Evolutionary conservation across 2,888 invertebrate genomes (phyloP), one percentile per base, ranked within the genome.

Genomic region (Ectobius pallidus): DNA sequence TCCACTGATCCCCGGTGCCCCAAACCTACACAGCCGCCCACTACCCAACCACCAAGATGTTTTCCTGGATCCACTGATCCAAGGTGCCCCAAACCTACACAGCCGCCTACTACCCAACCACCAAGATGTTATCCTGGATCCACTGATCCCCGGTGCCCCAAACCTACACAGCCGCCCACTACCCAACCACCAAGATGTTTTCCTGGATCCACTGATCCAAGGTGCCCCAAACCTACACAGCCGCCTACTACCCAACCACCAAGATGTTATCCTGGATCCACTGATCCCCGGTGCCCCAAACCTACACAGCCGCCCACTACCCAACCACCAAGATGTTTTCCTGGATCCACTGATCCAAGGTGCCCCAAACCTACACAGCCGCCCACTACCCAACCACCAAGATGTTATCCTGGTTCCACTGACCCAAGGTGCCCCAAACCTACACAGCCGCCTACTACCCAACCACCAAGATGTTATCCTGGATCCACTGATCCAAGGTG

Each of bases 371-470:
- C 70, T 22, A 74, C 75, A 42, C 68, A 73, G 67, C 69, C 76
- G 32, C 7, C 75, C 9, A 42, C 62, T 9, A 32, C 49, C 77
- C 16, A 27, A n/a, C 75, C 75, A 25, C 71, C 74, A 0, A 69
- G 65, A 7, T 76, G 76, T 61, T 75, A 78, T 68, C 78, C 78
- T 55, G 78, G 78, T 55, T 74, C 77, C 4, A 67, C 39, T 18
- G 73, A 74, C 25, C 73, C 76, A 7, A 85, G 85, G 11, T 86
- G 86, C 75, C 80, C 86, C 25, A 85, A 85, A 7, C 79, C 80
- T 14, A 67, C 69, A 42, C 71, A 14, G 84, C 84, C 78, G 83
- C 85, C 1, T 79, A 79, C 39, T 61, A n/a, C n/a, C n/a, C n/a
- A n/a, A n/a, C n/a, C n/a, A n/a, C n/a, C n/a, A n/a, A n/a, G n/a